Evolutionary conservation across 2,888 invertebrate genomes (phyloP), one percentile per base, ranked within the genome.

Genomic region (Melieria crassipennis): DNA sequence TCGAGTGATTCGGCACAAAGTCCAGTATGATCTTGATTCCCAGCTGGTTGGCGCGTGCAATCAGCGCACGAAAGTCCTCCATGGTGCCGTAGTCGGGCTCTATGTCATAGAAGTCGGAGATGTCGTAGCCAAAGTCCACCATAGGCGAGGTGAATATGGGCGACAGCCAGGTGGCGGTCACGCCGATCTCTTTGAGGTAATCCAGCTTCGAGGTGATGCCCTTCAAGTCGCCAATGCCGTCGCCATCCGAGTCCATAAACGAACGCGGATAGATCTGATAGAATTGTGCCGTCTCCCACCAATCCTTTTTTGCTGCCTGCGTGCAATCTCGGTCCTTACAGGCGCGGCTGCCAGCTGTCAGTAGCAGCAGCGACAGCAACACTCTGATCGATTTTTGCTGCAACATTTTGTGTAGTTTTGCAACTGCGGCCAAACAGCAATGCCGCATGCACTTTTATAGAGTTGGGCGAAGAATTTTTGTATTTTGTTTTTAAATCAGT

Each of bases 231-330:
- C 90, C 89, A 57, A 92, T 87, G 4, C 94, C 94, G 85, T 94
- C 92, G 1, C 91, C 91, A 81, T 93, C 86, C 30, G 91, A 90
- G 83, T 96, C 95, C 83, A 90, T 89, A 87, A 93, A 95, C 1
- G 94, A 92, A 76, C 92, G 89, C 0, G 93, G 91, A 80, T 93
- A 92, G 48, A 94, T 91, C 83, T 94, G 93, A 84, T 95, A 95
- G 79, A 93, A 90, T 42, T 81, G 80, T 2, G 78, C 81, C 7
- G 78, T 80, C 73, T 82, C 71, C 79, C 80, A 81, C 82, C 82
- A 80, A 67, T 81, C 82, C 13, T 77, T 77, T 46, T 60, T 60
- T 10, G 6, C 46, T 42, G 1, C 50, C 55, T 1, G 43, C 50
- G 16, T n/a, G 13, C 42, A 42, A 48, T 7, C 48, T 48, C n/a